Evolutionary conservation across 2,113 vertebrate species (phyloP), one percentile per base, ranked within the genome.

Genomic region (Micromys minutus): DNA sequence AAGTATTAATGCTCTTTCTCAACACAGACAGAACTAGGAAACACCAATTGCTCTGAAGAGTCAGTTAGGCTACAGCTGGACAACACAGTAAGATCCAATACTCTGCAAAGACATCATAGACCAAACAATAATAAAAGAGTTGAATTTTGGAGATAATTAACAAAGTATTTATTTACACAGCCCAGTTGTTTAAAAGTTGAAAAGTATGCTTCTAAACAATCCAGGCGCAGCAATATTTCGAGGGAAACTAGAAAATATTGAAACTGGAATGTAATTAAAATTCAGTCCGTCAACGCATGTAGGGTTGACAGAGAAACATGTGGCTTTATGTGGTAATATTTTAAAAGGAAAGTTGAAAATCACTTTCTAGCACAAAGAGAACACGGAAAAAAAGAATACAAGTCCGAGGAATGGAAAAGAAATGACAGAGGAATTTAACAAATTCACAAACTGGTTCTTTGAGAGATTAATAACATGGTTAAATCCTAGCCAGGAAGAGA

Each of bases 141-240:
- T 87, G 3, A 96, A 88, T 63, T 94, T 91, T 76, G 80, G 81
- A 89, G 87, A 83, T 63, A 92, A 94, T 29, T 61, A 59, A 61
- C 55, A 67, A n/a, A 45, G 67, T 50, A 76, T 34, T 55, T 50
- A 76, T 34, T 55, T 94, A 79, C 39, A 69, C 72, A 94, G 7
- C 2, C 36, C 11, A 22, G 45, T 69, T 88, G 83, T 88, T 91
- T 88, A 85, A 75, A 93, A 94, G 69, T 84, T 85, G 85, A 88
- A 59, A 22, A 77, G 16, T 19, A 79, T 63, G 24, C 47, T 93
- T 88, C 61, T 89, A 61, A 90, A 67, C 87, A 75, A 87, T 79
- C 22, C 61, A 83, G 55, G 16, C 50, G n/a, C 61, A 65, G 85
- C 88, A 90, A 11, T 47, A 12, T 17, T 86, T 50, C 52, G 24